Conservation (phyloP, 2,888 invertebrate genomes). For the Thecocarcelia acutangulata region DNA sequence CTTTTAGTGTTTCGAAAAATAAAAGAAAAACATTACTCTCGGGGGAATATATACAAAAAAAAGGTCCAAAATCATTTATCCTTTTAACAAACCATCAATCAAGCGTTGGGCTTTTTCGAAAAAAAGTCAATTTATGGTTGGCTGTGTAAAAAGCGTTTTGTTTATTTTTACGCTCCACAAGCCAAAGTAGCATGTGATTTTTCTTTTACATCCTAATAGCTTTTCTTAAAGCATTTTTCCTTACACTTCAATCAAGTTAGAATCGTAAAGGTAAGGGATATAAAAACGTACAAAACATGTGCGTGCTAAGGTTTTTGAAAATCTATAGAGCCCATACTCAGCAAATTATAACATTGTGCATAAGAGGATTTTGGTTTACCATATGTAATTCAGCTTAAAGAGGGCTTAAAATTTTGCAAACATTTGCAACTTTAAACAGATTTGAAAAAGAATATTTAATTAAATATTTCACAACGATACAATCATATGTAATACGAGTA, state of each 20-base stretch:
- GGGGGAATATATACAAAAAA: constrained; percentile 11
- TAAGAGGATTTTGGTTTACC: neutral
- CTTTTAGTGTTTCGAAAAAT: neutral
- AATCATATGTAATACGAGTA: no score
- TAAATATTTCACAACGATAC: no score
- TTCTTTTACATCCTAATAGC: constrained; percentile 46
- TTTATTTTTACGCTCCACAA: constrained; percentile 50
- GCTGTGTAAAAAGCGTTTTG: constrained; percentile 24
- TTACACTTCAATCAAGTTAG: constrained; percentile 1
- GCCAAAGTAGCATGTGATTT: constrained; percentile 46
- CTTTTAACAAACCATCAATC: constrained; percentile 58
- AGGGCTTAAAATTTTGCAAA: no score
- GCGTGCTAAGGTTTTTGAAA: constrained; percentile 31
- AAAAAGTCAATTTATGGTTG: constrained; percentile 35
- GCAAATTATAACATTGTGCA: constrained; percentile 45
- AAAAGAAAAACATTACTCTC: neutral
- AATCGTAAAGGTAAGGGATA: constrained; percentile 3
- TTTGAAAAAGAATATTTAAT: no score
- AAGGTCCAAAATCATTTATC: constrained; percentile 14
- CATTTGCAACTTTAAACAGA: no score
- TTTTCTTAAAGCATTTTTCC: constrained; percentile 24
- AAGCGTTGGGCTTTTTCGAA: constrained; percentile 45
- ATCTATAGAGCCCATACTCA: constrained; percentile 45
- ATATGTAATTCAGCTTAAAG: no score
- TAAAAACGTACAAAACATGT: constrained; percentile 5